These are phyloP conservation scores for Amblyornis subalaris DNA, from an alignment of 2,113 vertebrate genomes.

Conservation along the genomic window DNA sequence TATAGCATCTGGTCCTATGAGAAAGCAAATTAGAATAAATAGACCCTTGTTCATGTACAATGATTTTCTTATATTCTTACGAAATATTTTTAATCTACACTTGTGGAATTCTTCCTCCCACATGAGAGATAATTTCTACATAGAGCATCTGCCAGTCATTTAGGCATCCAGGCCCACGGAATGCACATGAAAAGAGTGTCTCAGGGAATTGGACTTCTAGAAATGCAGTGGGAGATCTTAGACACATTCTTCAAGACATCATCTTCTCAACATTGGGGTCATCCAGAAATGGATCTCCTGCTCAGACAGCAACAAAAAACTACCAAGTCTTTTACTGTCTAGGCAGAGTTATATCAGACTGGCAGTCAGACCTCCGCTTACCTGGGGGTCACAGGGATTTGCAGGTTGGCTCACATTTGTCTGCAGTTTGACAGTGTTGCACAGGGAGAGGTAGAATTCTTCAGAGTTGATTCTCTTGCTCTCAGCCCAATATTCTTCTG, in stretches of 20 bases:
- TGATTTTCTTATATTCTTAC: neutral
- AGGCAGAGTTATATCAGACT: neutral
- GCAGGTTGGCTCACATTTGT: fast-evolving
- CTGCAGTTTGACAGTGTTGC: neutral
- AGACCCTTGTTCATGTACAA: neutral
- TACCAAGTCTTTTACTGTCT: neutral
- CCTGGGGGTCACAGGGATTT: neutral
- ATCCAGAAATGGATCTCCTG: neutral
- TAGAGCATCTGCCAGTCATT: neutral
- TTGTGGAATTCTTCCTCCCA: neutral
- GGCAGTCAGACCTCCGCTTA: neutral
- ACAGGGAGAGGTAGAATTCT: neutral
- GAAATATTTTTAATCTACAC: neutral
- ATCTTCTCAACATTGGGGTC: neutral
- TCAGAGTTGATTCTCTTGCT: neutral
- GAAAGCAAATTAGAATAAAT: neutral
- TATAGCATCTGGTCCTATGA: neutral
- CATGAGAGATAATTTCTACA: neutral
- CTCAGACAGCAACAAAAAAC: neutral
- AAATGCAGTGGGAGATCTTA: neutral
- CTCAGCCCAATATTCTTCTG: neutral
- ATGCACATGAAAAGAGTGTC: neutral
- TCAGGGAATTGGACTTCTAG: neutral
- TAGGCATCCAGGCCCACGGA: neutral
- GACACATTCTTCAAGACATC: neutral